Evolutionary conservation across 2,888 invertebrate species (phyloP).

Genomic region (Cantharis lateralis): DNA sequence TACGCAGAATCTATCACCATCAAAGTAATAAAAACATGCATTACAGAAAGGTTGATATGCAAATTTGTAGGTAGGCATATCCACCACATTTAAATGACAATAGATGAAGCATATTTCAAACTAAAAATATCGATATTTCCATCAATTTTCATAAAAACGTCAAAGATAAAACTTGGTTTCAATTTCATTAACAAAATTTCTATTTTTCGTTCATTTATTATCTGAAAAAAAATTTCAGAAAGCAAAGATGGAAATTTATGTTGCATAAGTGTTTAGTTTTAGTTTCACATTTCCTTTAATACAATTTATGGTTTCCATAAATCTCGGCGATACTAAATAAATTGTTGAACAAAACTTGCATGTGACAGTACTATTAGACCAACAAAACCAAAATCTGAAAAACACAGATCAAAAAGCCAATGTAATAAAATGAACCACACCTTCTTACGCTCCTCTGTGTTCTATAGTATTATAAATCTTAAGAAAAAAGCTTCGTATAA

Average conservation of each 20-base stretch:
- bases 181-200: not conserved
- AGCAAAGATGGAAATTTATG: not conserved
- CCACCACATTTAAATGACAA: not conserved
- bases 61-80: not conserved
- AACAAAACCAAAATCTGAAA: not conserved
- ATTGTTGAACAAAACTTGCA: not conserved
- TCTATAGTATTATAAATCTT: not conserved
- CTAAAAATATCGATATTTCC: not conserved
- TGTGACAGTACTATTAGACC: not conserved
- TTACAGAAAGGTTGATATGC: not conserved
- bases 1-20: not conserved
- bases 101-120: not conserved
- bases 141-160: not conserved
- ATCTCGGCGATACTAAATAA: not conserved
- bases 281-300: not conserved
- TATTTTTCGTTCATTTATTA: not conserved
- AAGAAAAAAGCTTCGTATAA: not conserved
- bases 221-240: not conserved
- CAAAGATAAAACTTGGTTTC: not conserved
- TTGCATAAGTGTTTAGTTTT: not conserved
- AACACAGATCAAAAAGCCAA: not conserved
- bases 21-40: not conserved
- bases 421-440: conserved; percentile 2
- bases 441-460: not conserved
- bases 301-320: not conserved